A percentile compares a stretch with the other conserved stretches of the same genome.
Conservation (phyloP, 64 coral and sea anemone species). For the Platygyra sinensis region DNA sequence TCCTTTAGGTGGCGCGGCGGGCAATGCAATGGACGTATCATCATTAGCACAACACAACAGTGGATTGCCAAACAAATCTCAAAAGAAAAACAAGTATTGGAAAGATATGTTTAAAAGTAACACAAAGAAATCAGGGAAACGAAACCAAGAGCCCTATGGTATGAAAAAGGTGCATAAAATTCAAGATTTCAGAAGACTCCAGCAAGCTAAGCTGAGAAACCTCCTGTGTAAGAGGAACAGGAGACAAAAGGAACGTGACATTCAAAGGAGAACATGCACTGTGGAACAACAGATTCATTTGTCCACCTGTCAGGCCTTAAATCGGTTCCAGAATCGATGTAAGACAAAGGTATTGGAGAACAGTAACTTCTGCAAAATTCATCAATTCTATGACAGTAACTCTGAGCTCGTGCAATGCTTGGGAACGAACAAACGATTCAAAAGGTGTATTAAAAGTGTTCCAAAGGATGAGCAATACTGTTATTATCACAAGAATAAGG, state of each 20-base stretch:
- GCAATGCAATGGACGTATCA: too few species aligned
- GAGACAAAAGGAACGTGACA: not conserved
- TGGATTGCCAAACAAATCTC: not conserved
- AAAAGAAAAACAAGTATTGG: not conserved
- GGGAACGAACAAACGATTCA: slow-evolving; percentile 5
- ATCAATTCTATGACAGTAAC: slow-evolving; percentile 15
- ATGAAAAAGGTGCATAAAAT: not conserved
- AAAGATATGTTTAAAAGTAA: not conserved
- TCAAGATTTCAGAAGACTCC: not conserved
- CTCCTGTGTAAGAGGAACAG: not conserved
- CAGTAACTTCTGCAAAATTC: slow-evolving; percentile 33
- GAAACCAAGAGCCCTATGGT: not conserved
- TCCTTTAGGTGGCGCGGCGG: too few species aligned
- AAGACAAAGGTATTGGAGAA: not conserved
- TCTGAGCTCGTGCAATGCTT: slow-evolving; percentile 14
- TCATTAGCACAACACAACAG: too few species aligned
- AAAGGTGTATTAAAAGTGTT: slow-evolving; percentile 27
- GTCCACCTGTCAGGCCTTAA: not conserved
- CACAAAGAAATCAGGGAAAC: not conserved
- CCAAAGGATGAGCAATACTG: slow-evolving; percentile 14
- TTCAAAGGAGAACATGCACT: not conserved
- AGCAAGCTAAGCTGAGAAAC: not conserved
- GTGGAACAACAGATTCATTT: not conserved
- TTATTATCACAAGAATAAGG: slow-evolving; percentile 3
- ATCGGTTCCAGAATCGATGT: slow-evolving; percentile 14